Conservation (phyloP, 92 coral and sea anemone species). For the Umimayanthus kanabou region DNA sequence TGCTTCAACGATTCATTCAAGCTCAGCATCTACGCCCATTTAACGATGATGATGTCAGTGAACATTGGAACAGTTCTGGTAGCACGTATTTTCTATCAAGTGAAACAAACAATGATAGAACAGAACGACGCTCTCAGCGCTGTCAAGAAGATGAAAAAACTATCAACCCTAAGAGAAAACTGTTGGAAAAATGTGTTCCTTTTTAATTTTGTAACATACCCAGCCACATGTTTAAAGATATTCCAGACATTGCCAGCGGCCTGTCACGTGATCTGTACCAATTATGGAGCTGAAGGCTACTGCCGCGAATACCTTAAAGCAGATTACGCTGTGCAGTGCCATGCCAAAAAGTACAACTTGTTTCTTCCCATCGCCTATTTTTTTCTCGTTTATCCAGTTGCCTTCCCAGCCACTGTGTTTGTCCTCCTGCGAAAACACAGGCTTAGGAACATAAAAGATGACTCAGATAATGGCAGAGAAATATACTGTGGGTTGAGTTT, state of each 20-base stretch:
- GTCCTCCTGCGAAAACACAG: conserved; percentile 18
- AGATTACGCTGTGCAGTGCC: background rate
- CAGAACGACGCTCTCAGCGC: background rate
- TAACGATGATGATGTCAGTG: conserved; percentile 26
- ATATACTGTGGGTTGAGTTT: conserved; percentile 52
- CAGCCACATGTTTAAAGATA: conserved; percentile 53
- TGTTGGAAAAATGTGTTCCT: conserved; percentile 47
- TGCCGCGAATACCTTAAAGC: background rate
- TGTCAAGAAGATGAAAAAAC: background rate
- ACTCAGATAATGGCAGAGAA: conserved; percentile 1
- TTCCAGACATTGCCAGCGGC: conserved; percentile 45
- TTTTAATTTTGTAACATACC: conserved; percentile 50
- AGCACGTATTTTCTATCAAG: conserved; percentile 18
- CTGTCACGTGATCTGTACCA: conserved; percentile 55
- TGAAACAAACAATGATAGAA: background rate
- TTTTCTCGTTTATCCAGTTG: background rate
- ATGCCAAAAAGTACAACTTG: background rate
- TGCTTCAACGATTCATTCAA: conserved; percentile 39
- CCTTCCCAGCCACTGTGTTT: conserved; percentile 36
- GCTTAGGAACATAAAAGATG: background rate
- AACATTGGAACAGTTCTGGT: conserved; percentile 24
- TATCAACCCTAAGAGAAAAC: conserved; percentile 3
- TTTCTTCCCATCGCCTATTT: background rate
- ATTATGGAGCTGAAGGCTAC: background rate
- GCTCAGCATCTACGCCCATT: conserved; percentile 39